Percentiles rank a stretch among this genome's conserved stretches.
phyloP scores from a whole-genome alignment of 1,140 invertebrate genomes.

The Charaxes varanes region DNA sequence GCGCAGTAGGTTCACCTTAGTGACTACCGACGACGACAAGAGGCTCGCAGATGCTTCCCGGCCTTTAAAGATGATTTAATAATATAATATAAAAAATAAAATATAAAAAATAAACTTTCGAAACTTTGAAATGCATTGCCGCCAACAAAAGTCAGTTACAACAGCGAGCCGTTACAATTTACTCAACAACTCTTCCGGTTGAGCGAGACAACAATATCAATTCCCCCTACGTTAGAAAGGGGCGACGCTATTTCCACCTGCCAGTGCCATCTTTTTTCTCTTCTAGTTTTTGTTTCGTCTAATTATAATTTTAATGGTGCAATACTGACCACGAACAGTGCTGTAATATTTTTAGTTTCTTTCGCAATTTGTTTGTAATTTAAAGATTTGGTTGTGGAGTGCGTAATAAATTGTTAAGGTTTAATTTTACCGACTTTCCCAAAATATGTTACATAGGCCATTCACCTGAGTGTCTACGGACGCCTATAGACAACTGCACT shows the following conservation, averaged over 20 bases:
- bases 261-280: slow-evolving; percentile 38
- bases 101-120: no score
- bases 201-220: slow-evolving; percentile 30
- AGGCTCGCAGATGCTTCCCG: no score
- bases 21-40: no score
- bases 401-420: no score
- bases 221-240: slow-evolving; percentile 13
- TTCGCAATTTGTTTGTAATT: slow-evolving; percentile 18
- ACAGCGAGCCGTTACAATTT: slow-evolving; percentile 60
- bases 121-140: slow-evolving; percentile 3
- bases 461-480: no score
- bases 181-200: slow-evolving; percentile 51
- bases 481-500: no score
- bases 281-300: slow-evolving; percentile 35
- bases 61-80: no score
- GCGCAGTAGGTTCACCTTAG: no score
- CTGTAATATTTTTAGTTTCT: slow-evolving; percentile 20
- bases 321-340: slow-evolving; percentile 30
- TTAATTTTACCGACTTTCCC: no score
- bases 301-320: slow-evolving; percentile 47
- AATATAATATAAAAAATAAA: no score
- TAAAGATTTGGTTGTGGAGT: no score
- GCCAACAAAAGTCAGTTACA: slow-evolving; percentile 56
- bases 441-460: no score
- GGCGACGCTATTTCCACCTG: slow-evolving; percentile 45